Percentiles rank a stretch among this genome's conserved stretches.
phyloP scores from a whole-genome alignment of 23 tunicate genomes.

The Halocynthia roretzi region DNA sequence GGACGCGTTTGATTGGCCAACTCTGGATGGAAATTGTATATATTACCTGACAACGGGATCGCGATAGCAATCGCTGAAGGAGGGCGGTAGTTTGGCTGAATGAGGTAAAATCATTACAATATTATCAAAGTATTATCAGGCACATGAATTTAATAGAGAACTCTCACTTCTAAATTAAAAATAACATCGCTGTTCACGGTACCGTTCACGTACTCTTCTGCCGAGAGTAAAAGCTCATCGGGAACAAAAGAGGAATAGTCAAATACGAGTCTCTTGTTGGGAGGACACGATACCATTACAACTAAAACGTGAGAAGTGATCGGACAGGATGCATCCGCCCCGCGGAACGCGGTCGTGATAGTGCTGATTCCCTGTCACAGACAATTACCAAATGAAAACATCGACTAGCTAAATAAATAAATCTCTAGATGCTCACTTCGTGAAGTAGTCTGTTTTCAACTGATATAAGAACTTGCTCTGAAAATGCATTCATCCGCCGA shows the following conservation, averaged over 20 bases:
- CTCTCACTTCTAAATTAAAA: too few species aligned
- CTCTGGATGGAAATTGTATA: constrained; percentile 51
- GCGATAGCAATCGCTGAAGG: constrained; percentile 53
- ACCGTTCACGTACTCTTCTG: constrained; percentile 11
- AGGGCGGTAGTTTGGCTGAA: constrained; percentile 47
- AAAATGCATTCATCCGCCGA: too few species aligned
- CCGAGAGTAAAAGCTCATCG: neutral
- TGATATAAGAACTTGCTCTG: too few species aligned
- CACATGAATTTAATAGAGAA: too few species aligned
- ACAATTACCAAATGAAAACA: too few species aligned
- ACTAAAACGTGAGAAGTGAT: constrained; percentile 17
- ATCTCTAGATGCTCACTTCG: too few species aligned
- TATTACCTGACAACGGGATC: constrained; percentile 46
- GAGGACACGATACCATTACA: constrained; percentile 16
- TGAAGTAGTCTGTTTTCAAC: too few species aligned
- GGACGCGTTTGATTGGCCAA: neutral
- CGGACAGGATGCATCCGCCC: constrained; percentile 3
- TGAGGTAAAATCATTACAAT: neutral
- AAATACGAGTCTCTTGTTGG: constrained; percentile 5
- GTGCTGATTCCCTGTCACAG: neutral
- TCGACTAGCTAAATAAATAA: too few species aligned
- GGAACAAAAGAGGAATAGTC: constrained; percentile 27
- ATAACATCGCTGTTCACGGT: neutral
- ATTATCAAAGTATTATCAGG: neutral
- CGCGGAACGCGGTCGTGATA: constrained; percentile 7